phyloP scores from a whole-genome alignment of 2,888 invertebrate genomes.

The Uloborus plumipes region DNA sequence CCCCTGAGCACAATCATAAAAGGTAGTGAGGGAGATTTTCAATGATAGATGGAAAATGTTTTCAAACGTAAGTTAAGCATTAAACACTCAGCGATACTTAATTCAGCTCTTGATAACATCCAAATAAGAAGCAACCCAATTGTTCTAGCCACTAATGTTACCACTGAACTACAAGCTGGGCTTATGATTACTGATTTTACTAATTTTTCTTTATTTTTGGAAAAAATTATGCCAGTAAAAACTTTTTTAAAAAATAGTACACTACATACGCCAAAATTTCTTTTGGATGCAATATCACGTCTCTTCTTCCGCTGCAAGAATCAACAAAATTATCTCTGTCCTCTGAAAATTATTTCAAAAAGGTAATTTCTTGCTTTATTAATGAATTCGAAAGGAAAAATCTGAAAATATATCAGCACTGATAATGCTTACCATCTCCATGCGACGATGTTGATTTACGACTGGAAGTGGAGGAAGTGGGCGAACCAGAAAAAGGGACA shows the following conservation, averaged over 20 bases:
- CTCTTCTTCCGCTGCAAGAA: slow-evolving; percentile 65
- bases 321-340: slow-evolving; percentile 30
- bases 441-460: slow-evolving; percentile 18
- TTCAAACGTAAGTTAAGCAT: no score
- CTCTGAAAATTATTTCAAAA: neutral
- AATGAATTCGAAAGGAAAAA: neutral
- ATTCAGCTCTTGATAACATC: no score
- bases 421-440: neutral
- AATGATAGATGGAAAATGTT: no score
- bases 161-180: no score
- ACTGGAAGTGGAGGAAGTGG: slow-evolving; percentile 51
- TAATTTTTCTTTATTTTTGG: no score
- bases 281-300: slow-evolving; percentile 73
- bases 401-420: neutral
- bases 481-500: slow-evolving; percentile 23
- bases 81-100: no score
- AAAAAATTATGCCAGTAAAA: neutral
- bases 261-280: slow-evolving; percentile 75
- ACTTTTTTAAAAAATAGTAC: neutral
- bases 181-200: no score
- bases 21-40: no score
- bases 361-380: neutral
- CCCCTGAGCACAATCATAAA: no score
- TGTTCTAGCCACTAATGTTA: no score
- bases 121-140: no score